Conservation (phyloP, 2,113 vertebrate species). For the Eupsittula cactorum region DNA sequence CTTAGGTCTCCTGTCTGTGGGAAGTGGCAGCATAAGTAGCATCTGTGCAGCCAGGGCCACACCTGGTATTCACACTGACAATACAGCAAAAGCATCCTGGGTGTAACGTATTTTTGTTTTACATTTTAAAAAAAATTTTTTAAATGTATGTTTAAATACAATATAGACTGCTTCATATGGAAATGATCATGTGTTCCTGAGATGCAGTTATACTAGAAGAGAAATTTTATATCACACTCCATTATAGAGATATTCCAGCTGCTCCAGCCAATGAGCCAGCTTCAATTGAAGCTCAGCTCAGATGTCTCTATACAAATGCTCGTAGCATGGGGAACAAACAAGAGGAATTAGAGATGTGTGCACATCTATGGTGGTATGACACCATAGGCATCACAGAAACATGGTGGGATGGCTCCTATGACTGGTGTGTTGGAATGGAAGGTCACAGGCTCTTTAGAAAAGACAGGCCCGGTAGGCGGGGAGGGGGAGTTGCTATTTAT, state of each 20-base stretch:
- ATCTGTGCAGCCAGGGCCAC: not conserved
- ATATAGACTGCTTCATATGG: not conserved
- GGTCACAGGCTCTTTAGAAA: no score
- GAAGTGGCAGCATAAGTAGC: not conserved
- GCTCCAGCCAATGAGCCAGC: no score
- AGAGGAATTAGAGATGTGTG: no score
- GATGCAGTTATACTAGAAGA: not conserved
- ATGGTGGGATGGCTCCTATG: no score
- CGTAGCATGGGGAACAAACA: no score
- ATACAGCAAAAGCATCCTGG: not conserved
- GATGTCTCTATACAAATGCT: no score
- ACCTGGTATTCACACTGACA: not conserved
- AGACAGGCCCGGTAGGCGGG: rapidly evolving
- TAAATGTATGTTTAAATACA: not conserved
- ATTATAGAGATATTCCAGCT: not conserved
- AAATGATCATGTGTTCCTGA: not conserved
- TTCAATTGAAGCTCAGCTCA: no score
- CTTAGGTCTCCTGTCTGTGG: not conserved
- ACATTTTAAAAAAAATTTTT: not conserved
- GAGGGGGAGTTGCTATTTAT: no score
- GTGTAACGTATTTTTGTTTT: not conserved
- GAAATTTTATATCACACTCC: not conserved
- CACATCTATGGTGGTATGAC: no score
- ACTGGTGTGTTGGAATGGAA: no score
- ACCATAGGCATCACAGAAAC: no score